Base-by-base conservation (phyloP, 2,797 vertebrate species). In the Muraenolepis orangiensis region DNA sequence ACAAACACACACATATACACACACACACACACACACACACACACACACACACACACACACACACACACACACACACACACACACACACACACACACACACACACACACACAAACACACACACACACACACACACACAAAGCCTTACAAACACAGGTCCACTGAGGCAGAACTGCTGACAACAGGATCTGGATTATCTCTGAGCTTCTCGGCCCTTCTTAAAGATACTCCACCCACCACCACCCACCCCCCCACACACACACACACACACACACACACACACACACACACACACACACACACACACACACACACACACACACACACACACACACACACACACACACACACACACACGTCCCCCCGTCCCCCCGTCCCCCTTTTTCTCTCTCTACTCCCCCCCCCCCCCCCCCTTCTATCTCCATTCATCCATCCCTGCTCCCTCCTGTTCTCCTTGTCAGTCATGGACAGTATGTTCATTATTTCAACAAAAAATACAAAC, bases 91-190 rank as follows among this genome's bases (percentile, higher is more conserved):
- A 31, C 26, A 46, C 66, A 42, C 72, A 66, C 38, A 64, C 20
- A 32, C 18, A 29, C 42, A 71, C 57, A 29, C 66, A n/a, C 31
- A 69, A 61, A 29, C 69, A 20, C 51, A 29, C 75, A 42, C 69
- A 38, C 72, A 13, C 70, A 42, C 34, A 70, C 38, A 74, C 76
- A 40, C 70, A 73, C 76, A 72, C 78, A 76, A 71, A 76, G 69
- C 76, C 76, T 70, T 71, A 78, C 75, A 78, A 61, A 73, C 69
- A 78, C 12, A 66, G 23, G 66, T 0, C 14, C 79, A 84, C 30
- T 69, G 72, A 86, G 72, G 74, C 83, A 84, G 82, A 87, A 88
- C 74, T 82, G 87, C 87, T 87, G 85, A 88, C 84, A 85, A 78
- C 85, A 84, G 80, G 85, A 74, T 83, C 69, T 79, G 86, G 84